These are phyloP conservation scores for Helicoverpa assulta DNA, from an alignment of 2,888 invertebrate species.

Conservation along the genomic window DNA sequence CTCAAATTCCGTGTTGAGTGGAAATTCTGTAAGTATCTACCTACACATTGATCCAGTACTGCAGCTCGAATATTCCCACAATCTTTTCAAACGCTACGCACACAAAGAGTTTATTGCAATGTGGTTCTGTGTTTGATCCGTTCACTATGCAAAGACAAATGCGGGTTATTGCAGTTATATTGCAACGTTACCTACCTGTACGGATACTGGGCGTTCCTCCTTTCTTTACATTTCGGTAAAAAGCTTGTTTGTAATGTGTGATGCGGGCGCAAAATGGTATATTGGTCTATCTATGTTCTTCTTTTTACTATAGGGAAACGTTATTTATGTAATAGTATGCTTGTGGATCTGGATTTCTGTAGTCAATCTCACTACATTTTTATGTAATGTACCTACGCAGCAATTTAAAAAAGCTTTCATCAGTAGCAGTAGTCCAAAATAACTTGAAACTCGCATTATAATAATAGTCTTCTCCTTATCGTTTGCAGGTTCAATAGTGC, in stretches of 20 bases:
- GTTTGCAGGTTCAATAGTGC: no score
- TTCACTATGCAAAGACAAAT: slow-evolving; percentile 60
- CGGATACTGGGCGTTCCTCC: neutral
- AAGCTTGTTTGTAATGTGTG: neutral
- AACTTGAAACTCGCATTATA: no score
- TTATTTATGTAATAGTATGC: neutral
- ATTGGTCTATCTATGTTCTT: neutral
- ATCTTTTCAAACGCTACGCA: slow-evolving; percentile 53
- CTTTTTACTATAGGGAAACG: neutral
- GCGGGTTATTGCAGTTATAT: slow-evolving; percentile 59
- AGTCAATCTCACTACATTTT: neutral
- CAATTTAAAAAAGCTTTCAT: neutral
- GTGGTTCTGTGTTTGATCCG: slow-evolving; percentile 62
- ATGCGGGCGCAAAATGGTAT: neutral
- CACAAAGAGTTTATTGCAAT: slow-evolving; percentile 62
- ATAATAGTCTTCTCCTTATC: no score
- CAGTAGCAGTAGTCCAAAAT: no score
- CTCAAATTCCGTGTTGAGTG: neutral
- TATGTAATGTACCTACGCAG: neutral
- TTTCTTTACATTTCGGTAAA: slow-evolving; percentile 14
- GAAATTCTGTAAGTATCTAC: neutral
- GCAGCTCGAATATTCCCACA: slow-evolving; percentile 51
- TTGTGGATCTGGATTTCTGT: no score
- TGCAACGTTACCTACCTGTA: slow-evolving; percentile 26
- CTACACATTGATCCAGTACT: neutral